Percentiles rank a stretch among this genome's conserved stretches.
phyloP scores from a whole-genome alignment of 2,888 invertebrate genomes.

The Agrochola lychnidis region DNA sequence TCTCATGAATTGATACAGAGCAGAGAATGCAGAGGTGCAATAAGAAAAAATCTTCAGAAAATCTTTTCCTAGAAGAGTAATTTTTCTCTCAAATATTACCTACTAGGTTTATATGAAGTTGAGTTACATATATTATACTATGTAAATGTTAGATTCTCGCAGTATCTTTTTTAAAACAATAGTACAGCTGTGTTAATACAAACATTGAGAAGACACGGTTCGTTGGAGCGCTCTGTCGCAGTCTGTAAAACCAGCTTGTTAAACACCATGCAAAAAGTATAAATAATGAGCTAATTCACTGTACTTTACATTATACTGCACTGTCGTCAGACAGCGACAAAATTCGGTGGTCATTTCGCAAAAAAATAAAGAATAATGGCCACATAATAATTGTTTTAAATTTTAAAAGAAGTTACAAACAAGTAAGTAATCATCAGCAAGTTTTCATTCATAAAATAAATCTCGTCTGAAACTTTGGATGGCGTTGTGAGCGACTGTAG shows the following conservation, averaged over 20 bases:
- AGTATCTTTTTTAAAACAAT: conserved; percentile 45
- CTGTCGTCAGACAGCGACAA: not conserved
- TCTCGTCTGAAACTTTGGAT: not conserved
- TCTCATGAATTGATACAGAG: not conserved
- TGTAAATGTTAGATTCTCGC: not conserved
- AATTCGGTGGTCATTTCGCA: not conserved
- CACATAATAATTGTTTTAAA: not conserved
- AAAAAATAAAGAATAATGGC: conserved; percentile 4
- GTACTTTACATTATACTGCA: conserved; percentile 27
- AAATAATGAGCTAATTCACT: conserved; percentile 49
- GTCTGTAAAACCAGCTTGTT: conserved; percentile 40
- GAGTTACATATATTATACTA: not conserved
- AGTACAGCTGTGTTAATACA: conserved; percentile 57
- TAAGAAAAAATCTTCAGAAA: not conserved
- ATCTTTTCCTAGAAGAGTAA: not conserved
- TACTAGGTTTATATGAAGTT: not conserved
- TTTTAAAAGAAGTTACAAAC: not conserved
- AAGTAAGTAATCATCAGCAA: not conserved
- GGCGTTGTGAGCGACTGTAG: too few relatives aligned
- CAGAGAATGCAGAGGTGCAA: not conserved
- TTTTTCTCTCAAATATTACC: not conserved
- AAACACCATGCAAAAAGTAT: conserved; percentile 48
- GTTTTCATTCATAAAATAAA: not conserved
- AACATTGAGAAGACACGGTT: conserved; percentile 58
- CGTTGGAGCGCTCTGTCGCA: conserved; percentile 43